Evolutionary conservation across 2,113 vertebrate genomes (phyloP).

Genomic region (Piaya cayana): DNA sequence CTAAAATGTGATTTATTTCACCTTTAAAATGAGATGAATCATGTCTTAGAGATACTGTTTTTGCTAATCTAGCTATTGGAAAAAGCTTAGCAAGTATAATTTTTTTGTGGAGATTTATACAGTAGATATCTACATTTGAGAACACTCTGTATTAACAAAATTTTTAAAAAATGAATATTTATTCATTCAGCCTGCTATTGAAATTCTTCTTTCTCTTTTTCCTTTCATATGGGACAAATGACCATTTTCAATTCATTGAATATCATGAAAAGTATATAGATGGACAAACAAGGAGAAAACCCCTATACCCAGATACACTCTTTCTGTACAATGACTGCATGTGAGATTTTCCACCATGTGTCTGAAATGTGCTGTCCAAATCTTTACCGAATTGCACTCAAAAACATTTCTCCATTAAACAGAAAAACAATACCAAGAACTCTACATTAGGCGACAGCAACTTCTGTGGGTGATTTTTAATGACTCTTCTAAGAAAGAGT

Average conservation of each 20-base stretch:
- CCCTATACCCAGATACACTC: not conserved
- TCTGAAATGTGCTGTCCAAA: not conserved
- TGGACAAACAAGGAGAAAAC: not conserved
- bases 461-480: not conserved
- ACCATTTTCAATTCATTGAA: not conserved
- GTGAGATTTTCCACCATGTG: not conserved
- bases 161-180: not conserved
- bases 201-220: not conserved
- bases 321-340: not conserved
- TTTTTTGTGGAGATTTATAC: not conserved
- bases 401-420: not conserved
- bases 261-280: not conserved
- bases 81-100: not conserved
- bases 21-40: not conserved
- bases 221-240: not conserved
- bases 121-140: not conserved
- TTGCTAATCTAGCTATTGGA: not conserved
- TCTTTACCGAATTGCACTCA: not conserved
- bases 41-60: not conserved
- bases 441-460: not conserved
- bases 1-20: not conserved
- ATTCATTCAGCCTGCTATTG: not conserved
- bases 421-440: not conserved
- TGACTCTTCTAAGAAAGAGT: not conserved
- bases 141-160: not conserved